A percentile compares a stretch with the other conserved stretches of the same genome.
phyloP scores from a whole-genome alignment of 2,797 vertebrate genomes.

The Limosa lapponica region DNA sequence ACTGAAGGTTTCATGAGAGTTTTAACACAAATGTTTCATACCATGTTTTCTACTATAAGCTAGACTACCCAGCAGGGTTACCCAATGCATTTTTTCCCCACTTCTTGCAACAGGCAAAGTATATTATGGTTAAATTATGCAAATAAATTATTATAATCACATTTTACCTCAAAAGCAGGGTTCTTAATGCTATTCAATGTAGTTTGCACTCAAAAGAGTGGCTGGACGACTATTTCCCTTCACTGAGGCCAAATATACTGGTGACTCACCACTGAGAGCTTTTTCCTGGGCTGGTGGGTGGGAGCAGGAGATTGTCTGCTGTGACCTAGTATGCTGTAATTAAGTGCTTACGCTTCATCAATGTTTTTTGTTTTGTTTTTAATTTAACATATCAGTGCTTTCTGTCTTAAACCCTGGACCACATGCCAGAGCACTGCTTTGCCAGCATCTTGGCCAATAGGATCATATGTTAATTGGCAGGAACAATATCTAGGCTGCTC shows the following conservation, averaged over 20 bases:
- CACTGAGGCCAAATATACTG: not conserved
- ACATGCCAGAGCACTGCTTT: not conserved
- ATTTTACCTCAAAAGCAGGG: not conserved
- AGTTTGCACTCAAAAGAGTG: not conserved
- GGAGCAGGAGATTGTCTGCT: not conserved
- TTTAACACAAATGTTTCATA: not conserved
- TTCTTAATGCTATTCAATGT: not conserved
- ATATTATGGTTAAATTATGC: not conserved
- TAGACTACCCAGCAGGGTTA: not conserved
- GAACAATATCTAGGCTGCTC: not conserved
- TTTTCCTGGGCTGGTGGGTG: not conserved
- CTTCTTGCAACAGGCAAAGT: not conserved
- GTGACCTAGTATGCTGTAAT: not conserved
- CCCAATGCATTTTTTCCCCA: not conserved
- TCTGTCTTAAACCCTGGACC: not conserved
- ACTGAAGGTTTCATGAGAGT: not conserved
- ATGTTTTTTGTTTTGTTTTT: not conserved
- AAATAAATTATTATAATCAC: not conserved
- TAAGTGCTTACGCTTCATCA: not conserved
- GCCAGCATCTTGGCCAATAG: not conserved
- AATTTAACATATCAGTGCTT: too few relatives aligned
- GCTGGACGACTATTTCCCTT: not conserved
- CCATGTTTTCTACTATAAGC: not conserved
- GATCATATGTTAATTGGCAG: not conserved
- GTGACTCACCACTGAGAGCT: not conserved